phyloP scores from a whole-genome alignment of 37 sponge, comb jelly and placozoan species.

The Crambe crambe region DNA sequence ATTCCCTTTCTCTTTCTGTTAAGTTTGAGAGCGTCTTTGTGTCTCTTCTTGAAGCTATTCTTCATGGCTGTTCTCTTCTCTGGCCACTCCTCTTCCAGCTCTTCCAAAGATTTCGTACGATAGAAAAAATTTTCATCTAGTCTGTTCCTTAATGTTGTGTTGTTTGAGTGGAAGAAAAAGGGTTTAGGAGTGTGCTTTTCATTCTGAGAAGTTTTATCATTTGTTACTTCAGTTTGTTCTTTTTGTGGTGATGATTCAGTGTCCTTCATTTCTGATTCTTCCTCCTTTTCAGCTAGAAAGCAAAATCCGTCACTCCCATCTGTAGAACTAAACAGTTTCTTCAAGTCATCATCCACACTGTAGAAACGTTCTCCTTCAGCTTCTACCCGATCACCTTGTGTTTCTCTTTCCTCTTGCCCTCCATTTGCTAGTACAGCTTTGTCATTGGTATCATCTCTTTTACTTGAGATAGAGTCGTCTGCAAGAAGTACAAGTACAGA shows the following conservation, averaged over 20 bases:
- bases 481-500: no score
- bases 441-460: neutral
- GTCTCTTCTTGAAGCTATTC: slow-evolving; percentile 29
- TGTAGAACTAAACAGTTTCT: slow-evolving; percentile 8
- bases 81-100: slow-evolving; percentile 46
- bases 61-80: slow-evolving; percentile 37
- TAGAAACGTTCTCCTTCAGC: neutral
- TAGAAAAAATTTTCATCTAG: slow-evolving; percentile 38
- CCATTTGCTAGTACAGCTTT: no score
- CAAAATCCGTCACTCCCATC: neutral
- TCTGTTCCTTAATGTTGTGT: slow-evolving; percentile 22
- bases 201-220: neutral
- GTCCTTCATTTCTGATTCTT: neutral
- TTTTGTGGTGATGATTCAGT: no score
- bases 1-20: neutral
- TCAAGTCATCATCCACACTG: slow-evolving; percentile 6
- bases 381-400: neutral
- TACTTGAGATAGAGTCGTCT: neutral
- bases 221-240: no score
- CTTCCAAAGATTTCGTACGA: slow-evolving; percentile 30
- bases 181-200: neutral
- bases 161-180: slow-evolving; percentile 60
- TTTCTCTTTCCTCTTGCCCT: no score
- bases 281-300: neutral
- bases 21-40: slow-evolving; percentile 26